These are phyloP conservation scores for Leuciscus idus DNA, from an alignment of 2,113 vertebrate species.

Conservation along the genomic window DNA sequence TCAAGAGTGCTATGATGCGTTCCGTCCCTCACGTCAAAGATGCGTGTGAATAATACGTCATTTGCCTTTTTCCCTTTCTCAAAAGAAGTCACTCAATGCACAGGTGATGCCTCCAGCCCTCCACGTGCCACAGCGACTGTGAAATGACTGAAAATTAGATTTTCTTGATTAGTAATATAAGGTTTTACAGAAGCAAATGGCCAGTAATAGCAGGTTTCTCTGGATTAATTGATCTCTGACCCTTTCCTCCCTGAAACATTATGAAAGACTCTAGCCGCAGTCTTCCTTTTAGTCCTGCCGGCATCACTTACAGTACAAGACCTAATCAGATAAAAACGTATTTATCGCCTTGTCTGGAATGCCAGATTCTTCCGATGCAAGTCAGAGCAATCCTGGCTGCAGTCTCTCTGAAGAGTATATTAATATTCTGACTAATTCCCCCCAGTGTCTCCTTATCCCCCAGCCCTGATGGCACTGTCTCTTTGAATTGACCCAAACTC, in stretches of 20 bases:
- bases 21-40: slow-evolving; percentile 10
- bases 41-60: slow-evolving; percentile 5
- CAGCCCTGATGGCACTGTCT: slow-evolving; percentile 57
- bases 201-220: slow-evolving; percentile 1
- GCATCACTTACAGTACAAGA: slow-evolving; percentile 21
- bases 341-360: slow-evolving; percentile 13
- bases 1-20: slow-evolving; percentile 53
- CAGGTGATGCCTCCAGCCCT: not conserved
- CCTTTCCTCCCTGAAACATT: not conserved
- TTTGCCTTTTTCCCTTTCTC: slow-evolving; percentile 13
- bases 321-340: slow-evolving; percentile 44
- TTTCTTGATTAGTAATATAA: slow-evolving; percentile 32
- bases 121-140: not conserved
- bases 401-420: slow-evolving; percentile 56
- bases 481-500: slow-evolving; percentile 59
- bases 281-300: not conserved
- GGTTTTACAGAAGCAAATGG: slow-evolving; percentile 8
- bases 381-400: not conserved
- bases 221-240: slow-evolving; percentile 9
- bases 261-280: not conserved
- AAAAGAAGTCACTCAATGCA: not conserved
- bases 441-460: slow-evolving; percentile 56
- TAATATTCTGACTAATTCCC: slow-evolving; percentile 64
- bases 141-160: slow-evolving; percentile 18
- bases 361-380: not conserved